Base-by-base conservation (phyloP, 2,113 vertebrate genomes). In the Athene cunicularia region DNA sequence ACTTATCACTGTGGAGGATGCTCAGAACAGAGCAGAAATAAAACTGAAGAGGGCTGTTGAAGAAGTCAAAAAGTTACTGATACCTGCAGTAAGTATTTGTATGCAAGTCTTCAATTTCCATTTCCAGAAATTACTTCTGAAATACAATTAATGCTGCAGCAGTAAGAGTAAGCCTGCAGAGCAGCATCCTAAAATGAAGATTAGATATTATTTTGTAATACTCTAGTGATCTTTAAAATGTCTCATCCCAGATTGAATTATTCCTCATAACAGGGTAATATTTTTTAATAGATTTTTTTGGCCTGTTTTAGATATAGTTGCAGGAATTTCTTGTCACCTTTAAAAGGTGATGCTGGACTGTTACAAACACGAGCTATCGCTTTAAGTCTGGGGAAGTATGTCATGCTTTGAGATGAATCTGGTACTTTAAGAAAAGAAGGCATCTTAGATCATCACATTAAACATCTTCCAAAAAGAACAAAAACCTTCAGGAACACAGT, bases 1-100 rank as follows among this genome's bases (percentile, higher is more conserved):
- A 93, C 98, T 99, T 86, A 99, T 99, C 98, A 99, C 99, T 73
- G 99, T 99, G 98, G 99, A 99, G 98, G 99, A 99, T 97, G 99
- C 99, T 89, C 99, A 99, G 91, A 99, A 99, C 97, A 98, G 99
- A 95, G 99, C 99, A 93, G 99, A 99, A 98, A 99, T 99, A 98
- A 99, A 99, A 79, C 98, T 99, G 97, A 99, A 99, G 98, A 98
- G 99, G 82, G 99, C 99, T 88, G 99, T 99, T 91, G 99, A 98
- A 82, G 99, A 99, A 98, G 99, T 99, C 96, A 99, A 99, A 97
- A 99, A 99, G 92, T 98, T 99, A 77, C 98, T 99, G 60, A 98
- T 99, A 74, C 99, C 99, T 58, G 99, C 99, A 96, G 99, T 99
- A 98, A 99, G 99, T 99, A 92, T 24, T 80, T 43, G 27, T 88